phyloP scores from a whole-genome alignment of 2,113 vertebrate genomes.

The Microcebus murinus region DNA sequence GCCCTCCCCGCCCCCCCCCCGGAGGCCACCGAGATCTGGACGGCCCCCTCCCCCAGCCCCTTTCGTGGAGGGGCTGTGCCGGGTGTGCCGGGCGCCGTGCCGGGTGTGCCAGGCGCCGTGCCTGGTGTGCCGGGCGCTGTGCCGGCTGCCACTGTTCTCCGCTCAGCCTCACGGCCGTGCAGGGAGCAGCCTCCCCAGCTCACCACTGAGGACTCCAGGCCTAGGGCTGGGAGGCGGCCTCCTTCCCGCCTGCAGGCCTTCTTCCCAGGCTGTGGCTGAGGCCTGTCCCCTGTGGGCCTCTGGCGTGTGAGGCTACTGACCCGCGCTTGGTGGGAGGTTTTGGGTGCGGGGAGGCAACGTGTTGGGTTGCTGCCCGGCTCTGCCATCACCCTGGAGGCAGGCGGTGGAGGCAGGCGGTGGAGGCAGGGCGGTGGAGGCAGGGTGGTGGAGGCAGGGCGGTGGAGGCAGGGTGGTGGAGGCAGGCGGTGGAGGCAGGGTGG shows the following conservation, averaged over 20 bases:
- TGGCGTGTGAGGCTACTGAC: neutral
- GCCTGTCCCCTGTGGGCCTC: fast-evolving
- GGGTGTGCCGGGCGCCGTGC: neutral
- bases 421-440: too few relatives aligned
- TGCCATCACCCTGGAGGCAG: neutral
- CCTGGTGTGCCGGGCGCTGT: neutral
- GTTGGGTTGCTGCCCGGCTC: neutral
- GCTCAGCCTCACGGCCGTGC: neutral
- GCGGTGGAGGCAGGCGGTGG: too few relatives aligned
- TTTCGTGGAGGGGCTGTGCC: neutral
- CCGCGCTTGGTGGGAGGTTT: neutral
- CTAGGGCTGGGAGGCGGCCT: neutral
- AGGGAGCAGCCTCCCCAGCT: neutral
- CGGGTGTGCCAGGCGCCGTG: neutral
- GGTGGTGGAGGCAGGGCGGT: too few relatives aligned
- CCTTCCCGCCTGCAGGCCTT: neutral
- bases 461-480: neutral
- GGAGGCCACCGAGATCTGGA: neutral
- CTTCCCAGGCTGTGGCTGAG: neutral
- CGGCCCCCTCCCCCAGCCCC: neutral
- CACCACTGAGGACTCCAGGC: neutral
- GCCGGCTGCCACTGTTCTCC: neutral
- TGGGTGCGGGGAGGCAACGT: neutral
- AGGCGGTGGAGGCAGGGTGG: too few relatives aligned
- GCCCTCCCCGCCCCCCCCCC: fast-evolving